A percentile compares a stretch with the other conserved stretches of the same genome.
Evolutionary conservation across 2,888 invertebrate species (phyloP).

Genomic region (Aphrophora alni): DNA sequence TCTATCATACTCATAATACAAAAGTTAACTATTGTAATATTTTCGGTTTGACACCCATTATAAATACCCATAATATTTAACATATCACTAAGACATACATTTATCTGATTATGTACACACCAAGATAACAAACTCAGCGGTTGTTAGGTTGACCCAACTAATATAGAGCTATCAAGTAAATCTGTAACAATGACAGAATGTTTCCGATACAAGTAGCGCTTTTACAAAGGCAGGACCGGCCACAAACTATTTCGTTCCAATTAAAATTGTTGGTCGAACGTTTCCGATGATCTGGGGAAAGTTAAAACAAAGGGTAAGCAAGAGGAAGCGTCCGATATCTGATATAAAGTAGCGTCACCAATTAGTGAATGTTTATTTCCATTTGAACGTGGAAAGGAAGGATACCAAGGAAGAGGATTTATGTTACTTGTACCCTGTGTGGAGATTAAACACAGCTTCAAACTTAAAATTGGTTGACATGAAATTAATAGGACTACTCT

Average conservation of each 20-base stretch:
- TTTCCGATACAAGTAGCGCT: neutral
- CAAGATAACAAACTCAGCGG: too few species aligned
- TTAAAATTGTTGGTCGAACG: neutral
- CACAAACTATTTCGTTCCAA: slow-evolving; percentile 9
- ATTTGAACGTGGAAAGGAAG: neutral
- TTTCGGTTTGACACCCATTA: too few species aligned
- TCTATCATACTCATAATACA: too few species aligned
- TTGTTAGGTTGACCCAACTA: neutral
- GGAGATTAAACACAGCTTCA: neutral
- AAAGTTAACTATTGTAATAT: too few species aligned
- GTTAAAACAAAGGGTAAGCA: slow-evolving; percentile 5
- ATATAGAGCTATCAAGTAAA: slow-evolving; percentile 2
- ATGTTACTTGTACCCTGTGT: neutral
- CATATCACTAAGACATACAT: too few species aligned
- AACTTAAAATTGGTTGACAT: neutral
- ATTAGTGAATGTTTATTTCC: neutral
- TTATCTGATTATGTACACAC: too few species aligned
- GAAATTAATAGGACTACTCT: slow-evolving; percentile 5
- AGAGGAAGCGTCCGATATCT: neutral
- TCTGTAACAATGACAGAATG: neutral
- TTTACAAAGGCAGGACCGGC: neutral
- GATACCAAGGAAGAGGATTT: neutral
- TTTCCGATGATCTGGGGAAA: neutral
- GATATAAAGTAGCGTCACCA: neutral
- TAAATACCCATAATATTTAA: too few species aligned